Conservation (phyloP, 1,140 invertebrate genomes). For the Apolygus lucorum region DNA sequence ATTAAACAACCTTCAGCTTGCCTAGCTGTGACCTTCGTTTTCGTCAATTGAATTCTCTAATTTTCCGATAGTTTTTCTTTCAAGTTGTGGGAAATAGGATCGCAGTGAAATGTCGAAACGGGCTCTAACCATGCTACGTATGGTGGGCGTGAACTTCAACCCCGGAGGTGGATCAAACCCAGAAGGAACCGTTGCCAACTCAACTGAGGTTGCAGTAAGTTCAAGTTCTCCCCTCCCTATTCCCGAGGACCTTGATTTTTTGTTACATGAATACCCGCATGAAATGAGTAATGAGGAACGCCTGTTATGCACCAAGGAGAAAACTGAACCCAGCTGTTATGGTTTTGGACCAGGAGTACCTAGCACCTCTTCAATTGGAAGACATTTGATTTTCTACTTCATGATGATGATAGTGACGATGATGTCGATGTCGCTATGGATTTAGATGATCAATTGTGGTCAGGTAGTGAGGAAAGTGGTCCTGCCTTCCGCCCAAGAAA, state of each 20-base stretch:
- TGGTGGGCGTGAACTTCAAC: background rate
- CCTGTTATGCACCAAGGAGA: background rate
- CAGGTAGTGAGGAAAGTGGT: background rate
- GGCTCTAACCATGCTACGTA: background rate
- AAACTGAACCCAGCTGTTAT: too few relatives aligned
- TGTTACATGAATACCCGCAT: too few relatives aligned
- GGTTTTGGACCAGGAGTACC: background rate
- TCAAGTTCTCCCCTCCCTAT: background rate
- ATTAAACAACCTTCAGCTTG: too few relatives aligned
- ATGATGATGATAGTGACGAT: background rate
- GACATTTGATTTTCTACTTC: background rate
- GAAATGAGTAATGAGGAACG: background rate
- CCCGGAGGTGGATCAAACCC: background rate
- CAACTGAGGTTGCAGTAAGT: background rate
- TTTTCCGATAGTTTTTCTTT: too few relatives aligned
- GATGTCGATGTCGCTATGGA: background rate
- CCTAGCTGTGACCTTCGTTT: too few relatives aligned
- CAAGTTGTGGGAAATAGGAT: too few relatives aligned
- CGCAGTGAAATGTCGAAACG: background rate
- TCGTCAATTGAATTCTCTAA: too few relatives aligned
- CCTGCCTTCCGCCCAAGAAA: background rate
- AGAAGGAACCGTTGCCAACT: background rate
- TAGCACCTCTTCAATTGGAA: background rate
- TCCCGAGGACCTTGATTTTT: background rate
- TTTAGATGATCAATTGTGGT: background rate